These are phyloP conservation scores for Hirtodrosophila alboralis DNA, from an alignment of 2,888 invertebrate species.

Conservation along the genomic window DNA sequence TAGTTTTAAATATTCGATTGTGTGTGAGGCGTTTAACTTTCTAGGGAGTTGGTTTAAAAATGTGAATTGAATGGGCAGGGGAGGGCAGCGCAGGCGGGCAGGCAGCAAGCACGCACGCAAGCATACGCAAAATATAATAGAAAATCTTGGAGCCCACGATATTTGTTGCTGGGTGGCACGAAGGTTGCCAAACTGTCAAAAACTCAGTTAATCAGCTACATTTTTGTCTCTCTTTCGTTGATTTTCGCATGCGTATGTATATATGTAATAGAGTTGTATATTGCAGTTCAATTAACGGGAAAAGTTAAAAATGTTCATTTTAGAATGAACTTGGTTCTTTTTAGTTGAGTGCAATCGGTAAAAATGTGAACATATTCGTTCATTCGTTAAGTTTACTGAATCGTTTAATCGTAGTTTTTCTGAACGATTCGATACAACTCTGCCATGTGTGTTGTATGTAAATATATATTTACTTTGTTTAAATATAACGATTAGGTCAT, in stretches of 20 bases:
- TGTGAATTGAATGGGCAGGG: conserved; percentile 20
- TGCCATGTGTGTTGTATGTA: neutral
- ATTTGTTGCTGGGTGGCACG: conserved; percentile 9
- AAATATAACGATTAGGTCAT: conserved; percentile 73
- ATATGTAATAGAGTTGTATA: conserved; percentile 25
- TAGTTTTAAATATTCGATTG: conserved; percentile 29
- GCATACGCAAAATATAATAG: conserved; percentile 6
- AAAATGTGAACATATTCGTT: too few relatives aligned
- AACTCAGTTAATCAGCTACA: conserved; percentile 48
- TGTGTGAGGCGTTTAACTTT: conserved; percentile 57
- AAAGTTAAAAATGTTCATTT: too few relatives aligned
- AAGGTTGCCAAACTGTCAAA: conserved; percentile 50
- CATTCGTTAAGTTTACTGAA: too few relatives aligned
- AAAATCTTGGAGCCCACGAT: neutral
- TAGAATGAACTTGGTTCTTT: too few relatives aligned
- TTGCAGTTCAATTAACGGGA: neutral
- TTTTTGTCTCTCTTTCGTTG: conserved; percentile 47
- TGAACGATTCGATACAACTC: neutral
- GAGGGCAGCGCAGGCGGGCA: too few relatives aligned
- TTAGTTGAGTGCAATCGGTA: too few relatives aligned
- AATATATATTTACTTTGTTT: conserved; percentile 11
- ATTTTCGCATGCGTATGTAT: conserved; percentile 26
- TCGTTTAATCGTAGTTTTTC: too few relatives aligned
- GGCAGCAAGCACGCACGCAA: conserved; percentile 20
- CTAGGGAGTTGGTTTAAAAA: conserved; percentile 55